phyloP scores from a whole-genome alignment of 2,113 vertebrate species.

The Plecturocebus donacophilus region DNA sequence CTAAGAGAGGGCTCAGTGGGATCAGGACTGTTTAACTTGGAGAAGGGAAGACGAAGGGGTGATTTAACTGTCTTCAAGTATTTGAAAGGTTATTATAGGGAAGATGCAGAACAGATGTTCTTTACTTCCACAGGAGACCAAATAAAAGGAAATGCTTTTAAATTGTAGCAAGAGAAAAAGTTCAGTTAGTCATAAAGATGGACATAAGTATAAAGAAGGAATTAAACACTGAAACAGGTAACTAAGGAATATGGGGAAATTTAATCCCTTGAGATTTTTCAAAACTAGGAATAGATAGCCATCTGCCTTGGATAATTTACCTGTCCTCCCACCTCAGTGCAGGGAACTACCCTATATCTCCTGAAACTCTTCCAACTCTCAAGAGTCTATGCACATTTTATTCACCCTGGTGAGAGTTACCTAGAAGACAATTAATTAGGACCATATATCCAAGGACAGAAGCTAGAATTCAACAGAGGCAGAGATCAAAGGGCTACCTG shows the following conservation, averaged over 20 bases:
- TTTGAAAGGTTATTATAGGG: constrained; percentile 76
- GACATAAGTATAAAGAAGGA: constrained; percentile 60
- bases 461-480: not conserved
- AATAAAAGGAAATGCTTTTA: constrained; percentile 77
- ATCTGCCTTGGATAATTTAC: not conserved
- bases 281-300: constrained; percentile 13
- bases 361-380: constrained; percentile 29
- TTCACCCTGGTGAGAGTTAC: not conserved
- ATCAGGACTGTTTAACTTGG: constrained; percentile 77
- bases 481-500: not conserved
- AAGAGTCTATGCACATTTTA: not conserved
- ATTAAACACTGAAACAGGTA: constrained; percentile 68
- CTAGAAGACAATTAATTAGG: not conserved
- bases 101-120: constrained; percentile 80
- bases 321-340: not conserved
- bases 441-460: not conserved
- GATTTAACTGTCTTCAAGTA: constrained; percentile 80
- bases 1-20: constrained; percentile 62
- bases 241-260: constrained; percentile 37
- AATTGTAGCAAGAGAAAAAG: constrained; percentile 72
- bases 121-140: constrained; percentile 70
- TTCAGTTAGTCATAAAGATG: constrained; percentile 68
- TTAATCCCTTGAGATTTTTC: constrained; percentile 58
- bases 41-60: constrained; percentile 64
- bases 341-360: not conserved